These are phyloP conservation scores for Crocidura indochinensis DNA, from an alignment of 2,797 vertebrate species.

Conservation along the genomic window DNA sequence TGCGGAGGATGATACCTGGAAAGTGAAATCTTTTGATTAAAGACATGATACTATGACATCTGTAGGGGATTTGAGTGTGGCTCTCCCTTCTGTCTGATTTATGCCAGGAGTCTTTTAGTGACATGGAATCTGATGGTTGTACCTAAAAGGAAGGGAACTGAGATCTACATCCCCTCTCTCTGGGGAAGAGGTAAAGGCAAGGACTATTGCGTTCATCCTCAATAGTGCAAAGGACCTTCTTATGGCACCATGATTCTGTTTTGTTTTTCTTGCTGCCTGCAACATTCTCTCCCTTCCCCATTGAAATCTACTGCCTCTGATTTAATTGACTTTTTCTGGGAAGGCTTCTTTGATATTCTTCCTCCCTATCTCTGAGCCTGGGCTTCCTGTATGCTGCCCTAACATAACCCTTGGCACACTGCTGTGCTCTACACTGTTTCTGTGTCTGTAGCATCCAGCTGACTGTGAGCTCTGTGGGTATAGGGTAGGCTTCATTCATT, in stretches of 20 bases:
- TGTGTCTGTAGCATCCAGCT: neutral
- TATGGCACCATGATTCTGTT: neutral
- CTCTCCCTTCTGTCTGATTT: neutral
- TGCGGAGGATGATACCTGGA: neutral
- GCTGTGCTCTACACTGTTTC: neutral
- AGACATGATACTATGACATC: too few species aligned
- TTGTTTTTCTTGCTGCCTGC: neutral
- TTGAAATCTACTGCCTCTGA: neutral
- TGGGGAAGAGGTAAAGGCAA: neutral
- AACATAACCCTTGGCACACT: neutral
- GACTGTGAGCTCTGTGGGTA: neutral
- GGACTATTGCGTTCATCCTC: neutral
- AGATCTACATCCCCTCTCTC: neutral
- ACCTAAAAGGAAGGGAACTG: rapidly evolving
- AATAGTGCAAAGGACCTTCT: neutral
- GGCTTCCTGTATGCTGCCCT: neutral
- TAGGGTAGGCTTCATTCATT: neutral
- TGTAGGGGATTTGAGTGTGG: neutral
- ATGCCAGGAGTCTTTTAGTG: neutral
- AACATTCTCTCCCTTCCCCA: neutral
- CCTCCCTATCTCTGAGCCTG: neutral
- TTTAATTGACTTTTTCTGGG: neutral
- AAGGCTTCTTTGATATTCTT: neutral
- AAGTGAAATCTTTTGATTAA: neutral
- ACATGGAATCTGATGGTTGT: neutral